Conservation (phyloP, 2,888 invertebrate genomes). For the Drosophila pseudotakahashii region DNA sequence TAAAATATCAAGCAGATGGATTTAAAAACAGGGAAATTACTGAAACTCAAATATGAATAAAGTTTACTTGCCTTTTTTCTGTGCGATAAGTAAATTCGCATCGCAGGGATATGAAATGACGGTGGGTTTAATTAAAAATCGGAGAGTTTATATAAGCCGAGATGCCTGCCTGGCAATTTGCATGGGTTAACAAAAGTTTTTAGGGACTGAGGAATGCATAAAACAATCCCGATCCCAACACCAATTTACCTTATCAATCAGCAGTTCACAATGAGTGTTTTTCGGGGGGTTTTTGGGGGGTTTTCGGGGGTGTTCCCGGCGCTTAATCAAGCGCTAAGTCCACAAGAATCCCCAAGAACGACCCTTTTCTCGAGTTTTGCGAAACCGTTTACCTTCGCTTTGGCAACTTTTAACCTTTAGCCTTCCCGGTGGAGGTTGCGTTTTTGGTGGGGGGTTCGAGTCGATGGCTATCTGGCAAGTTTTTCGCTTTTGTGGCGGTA, state of each 20-base stretch:
- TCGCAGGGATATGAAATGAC: slow-evolving; percentile 1
- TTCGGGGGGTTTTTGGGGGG: neutral
- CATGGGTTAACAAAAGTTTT: slow-evolving; percentile 33
- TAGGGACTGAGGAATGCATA: slow-evolving; percentile 5
- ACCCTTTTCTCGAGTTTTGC: slow-evolving; percentile 44
- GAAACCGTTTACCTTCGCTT: slow-evolving; percentile 36
- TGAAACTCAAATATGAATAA: slow-evolving; percentile 1
- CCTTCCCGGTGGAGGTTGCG: slow-evolving; percentile 48
- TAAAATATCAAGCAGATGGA: neutral
- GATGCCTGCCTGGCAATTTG: slow-evolving; percentile 53
- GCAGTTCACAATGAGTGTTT: slow-evolving; percentile 18
- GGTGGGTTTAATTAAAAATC: slow-evolving; percentile 28
- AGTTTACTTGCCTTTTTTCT: neutral
- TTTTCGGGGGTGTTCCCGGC: slow-evolving; percentile 23
- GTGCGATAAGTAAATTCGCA: slow-evolving; percentile 1
- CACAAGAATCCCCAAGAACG: slow-evolving; percentile 23
- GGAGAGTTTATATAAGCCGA: neutral
- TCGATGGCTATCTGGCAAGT: slow-evolving; percentile 53
- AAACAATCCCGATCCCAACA: slow-evolving; percentile 32
- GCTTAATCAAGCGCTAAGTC: slow-evolving; percentile 73
- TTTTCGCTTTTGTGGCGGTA: slow-evolving; percentile 62
- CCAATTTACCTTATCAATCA: slow-evolving; percentile 72
- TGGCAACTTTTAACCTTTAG: slow-evolving; percentile 49
- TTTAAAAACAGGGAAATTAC: slow-evolving; percentile 8
- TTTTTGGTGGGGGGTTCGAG: neutral